A percentile compares a stretch with the other conserved stretches of the same genome.
phyloP scores from a whole-genome alignment of 2,888 invertebrate species.

The Horisme vitalbata region DNA sequence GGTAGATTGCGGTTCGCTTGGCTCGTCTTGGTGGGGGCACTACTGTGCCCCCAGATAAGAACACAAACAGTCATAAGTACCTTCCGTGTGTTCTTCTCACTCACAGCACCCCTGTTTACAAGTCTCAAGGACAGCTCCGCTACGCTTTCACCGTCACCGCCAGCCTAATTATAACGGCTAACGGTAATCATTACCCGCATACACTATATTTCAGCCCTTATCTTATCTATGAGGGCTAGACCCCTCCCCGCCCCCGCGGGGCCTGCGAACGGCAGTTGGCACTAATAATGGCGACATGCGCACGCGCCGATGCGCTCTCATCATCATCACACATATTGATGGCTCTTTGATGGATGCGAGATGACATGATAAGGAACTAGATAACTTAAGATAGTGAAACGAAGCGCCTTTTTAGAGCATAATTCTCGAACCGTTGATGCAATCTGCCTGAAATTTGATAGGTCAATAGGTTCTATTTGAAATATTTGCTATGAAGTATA shows the following conservation, averaged over 20 bases:
- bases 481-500: no score
- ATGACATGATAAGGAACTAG: slow-evolving; percentile 28
- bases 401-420: not conserved
- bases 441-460: no score
- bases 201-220: slow-evolving; percentile 39
- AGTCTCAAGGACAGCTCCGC: no score
- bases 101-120: no score
- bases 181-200: slow-evolving; percentile 17
- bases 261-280: slow-evolving; percentile 8
- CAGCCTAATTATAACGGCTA: not conserved
- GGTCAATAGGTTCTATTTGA: no score
- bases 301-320: slow-evolving; percentile 36
- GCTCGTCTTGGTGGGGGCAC: no score
- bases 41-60: no score
- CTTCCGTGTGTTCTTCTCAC: no score
- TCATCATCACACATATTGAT: slow-evolving; percentile 35
- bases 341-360: slow-evolving; percentile 32
- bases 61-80: no score
- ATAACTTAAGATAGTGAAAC: not conserved
- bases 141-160: no score
- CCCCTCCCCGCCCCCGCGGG: slow-evolving; percentile 3
- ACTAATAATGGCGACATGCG: slow-evolving; percentile 26
- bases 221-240: slow-evolving; percentile 34
- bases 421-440: no score
- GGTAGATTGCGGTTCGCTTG: no score